phyloP scores from a whole-genome alignment of 2,113 vertebrate genomes.

The Menidia beryllina region DNA sequence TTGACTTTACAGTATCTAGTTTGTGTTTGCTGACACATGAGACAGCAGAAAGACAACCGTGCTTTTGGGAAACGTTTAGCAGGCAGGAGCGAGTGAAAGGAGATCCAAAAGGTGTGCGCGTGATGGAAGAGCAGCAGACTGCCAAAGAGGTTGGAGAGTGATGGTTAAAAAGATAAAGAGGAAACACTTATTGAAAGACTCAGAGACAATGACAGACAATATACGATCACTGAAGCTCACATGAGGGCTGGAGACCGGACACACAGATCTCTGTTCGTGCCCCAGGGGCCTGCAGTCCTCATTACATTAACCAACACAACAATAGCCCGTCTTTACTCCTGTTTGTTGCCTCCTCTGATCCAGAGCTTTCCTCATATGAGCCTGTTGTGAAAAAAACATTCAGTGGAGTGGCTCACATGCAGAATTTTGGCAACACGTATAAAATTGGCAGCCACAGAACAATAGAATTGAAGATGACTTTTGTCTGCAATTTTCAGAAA shows the following conservation, averaged over 20 bases:
- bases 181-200: slow-evolving; percentile 13
- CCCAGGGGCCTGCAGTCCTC: slow-evolving; percentile 54
- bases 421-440: slow-evolving; percentile 8
- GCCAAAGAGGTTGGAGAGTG: slow-evolving; percentile 3
- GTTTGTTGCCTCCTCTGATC: slow-evolving; percentile 30
- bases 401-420: slow-evolving; percentile 30
- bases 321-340: slow-evolving; percentile 46
- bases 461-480: not conserved
- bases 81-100: slow-evolving; percentile 24
- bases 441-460: slow-evolving; percentile 13
- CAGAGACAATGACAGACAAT: slow-evolving; percentile 14
- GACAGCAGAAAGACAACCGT: slow-evolving; percentile 47
- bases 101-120: slow-evolving; percentile 6
- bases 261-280: slow-evolving; percentile 47
- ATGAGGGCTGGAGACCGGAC: slow-evolving; percentile 48
- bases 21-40: slow-evolving; percentile 67
- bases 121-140: not conserved
- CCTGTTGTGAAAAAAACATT: slow-evolving; percentile 11
- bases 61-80: slow-evolving; percentile 42
- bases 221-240: slow-evolving; percentile 23
- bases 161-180: slow-evolving; percentile 35
- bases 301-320: slow-evolving; percentile 70
- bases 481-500: not conserved
- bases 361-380: slow-evolving; percentile 41
- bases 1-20: slow-evolving; percentile 51